Percentiles rank a stretch among this genome's conserved stretches.
phyloP scores from a whole-genome alignment of 2,113 vertebrate species.

The Tyrannus savana region DNA sequence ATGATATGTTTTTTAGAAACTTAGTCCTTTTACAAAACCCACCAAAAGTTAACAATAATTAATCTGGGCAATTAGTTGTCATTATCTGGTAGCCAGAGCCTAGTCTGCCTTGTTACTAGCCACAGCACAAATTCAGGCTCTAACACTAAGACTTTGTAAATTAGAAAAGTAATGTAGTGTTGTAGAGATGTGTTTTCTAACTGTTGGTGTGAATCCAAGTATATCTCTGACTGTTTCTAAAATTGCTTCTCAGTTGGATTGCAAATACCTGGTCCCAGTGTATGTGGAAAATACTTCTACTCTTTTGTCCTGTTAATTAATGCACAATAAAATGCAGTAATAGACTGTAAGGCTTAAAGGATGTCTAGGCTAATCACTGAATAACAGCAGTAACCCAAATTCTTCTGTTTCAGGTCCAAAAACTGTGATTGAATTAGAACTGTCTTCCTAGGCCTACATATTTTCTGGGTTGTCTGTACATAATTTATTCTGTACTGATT shows the following conservation, averaged over 20 bases:
- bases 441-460: background rate
- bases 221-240: background rate
- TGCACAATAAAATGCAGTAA: background rate
- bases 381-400: background rate
- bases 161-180: background rate
- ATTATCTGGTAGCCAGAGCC: background rate
- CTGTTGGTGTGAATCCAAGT: background rate
- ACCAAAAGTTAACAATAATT: background rate
- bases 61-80: background rate
- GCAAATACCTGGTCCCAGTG: background rate
- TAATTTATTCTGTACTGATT: background rate
- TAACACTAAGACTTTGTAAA: background rate
- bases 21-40: background rate
- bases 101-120: background rate
- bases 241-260: background rate
- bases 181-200: background rate
- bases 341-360: background rate
- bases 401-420: background rate
- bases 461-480: background rate
- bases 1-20: background rate
- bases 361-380: background rate
- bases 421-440: background rate
- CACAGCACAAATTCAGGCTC: background rate
- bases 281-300: background rate
- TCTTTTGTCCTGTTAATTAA: background rate